Evolutionary conservation across 30 jellyfish, hydroid and myxozoan genomes (phyloP).

Genomic region (Phacellophora camtschatica): DNA sequence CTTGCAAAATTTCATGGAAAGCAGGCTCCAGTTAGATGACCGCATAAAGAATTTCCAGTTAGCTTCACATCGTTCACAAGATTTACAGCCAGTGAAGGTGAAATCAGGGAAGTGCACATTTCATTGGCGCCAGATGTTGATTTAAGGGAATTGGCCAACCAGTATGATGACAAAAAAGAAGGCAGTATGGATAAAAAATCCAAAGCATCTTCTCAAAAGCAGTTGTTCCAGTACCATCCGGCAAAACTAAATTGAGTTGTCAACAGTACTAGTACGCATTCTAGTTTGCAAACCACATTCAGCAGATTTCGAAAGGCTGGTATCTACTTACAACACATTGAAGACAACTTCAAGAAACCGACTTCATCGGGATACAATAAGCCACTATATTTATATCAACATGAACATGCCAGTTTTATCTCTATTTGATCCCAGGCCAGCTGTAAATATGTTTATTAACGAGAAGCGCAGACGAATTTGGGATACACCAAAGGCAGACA

Average conservation of each 20-base stretch:
- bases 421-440: background rate
- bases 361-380: no score
- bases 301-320: background rate
- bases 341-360: background rate
- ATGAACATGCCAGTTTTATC: no score
- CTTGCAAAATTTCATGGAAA: no score
- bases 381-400: no score
- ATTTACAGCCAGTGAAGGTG: background rate
- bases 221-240: background rate
- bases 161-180: background rate
- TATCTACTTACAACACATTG: background rate
- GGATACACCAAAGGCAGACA: conserved; percentile 28
- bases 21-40: no score
- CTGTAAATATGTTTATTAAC: background rate
- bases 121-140: background rate
- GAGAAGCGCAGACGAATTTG: conserved; percentile 10
- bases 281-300: background rate
- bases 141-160: background rate
- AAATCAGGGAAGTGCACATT: background rate
- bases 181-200: background rate
- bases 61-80: background rate
- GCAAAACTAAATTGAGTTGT: background rate
- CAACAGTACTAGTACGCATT: no score
- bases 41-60: background rate
- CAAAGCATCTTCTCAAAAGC: no score